These are phyloP conservation scores for Saguinus oedipus DNA, from an alignment of 2,797 vertebrate genomes.

Conservation along the genomic window DNA sequence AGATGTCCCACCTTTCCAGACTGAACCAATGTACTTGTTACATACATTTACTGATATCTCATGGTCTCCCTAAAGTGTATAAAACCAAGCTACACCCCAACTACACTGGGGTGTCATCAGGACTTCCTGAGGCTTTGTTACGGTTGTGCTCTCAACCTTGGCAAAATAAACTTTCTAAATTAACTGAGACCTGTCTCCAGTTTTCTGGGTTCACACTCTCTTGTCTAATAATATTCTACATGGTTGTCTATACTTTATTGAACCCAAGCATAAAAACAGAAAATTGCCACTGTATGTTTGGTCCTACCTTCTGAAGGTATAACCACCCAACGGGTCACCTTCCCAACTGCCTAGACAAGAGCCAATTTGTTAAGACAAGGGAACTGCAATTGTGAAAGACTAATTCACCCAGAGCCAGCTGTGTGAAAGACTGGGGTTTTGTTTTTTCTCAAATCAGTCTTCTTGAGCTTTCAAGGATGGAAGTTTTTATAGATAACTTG, in stretches of 20 bases:
- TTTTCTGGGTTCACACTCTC: not conserved
- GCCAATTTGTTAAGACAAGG: not conserved
- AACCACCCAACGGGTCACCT: not conserved
- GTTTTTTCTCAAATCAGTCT: not conserved
- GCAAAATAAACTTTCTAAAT: not conserved
- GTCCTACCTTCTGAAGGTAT: not conserved
- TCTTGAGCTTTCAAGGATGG: not conserved
- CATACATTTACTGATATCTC: not conserved
- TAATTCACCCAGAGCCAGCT: not conserved
- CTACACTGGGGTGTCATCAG: not conserved
- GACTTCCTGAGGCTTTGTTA: not conserved
- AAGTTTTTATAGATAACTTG: not conserved
- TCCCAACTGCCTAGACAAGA: not conserved
- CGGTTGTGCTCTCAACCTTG: not conserved
- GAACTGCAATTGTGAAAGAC: not conserved
- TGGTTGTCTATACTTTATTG: not conserved
- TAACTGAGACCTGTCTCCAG: not conserved
- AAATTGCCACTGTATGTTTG: not conserved
- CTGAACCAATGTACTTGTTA: not conserved
- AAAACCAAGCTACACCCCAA: not conserved
- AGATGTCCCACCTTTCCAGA: not conserved
- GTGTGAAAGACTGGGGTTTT: not conserved
- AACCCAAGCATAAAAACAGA: not conserved
- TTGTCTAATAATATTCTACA: not conserved
- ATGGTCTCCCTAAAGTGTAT: not conserved